Evolutionary conservation across 2,888 invertebrate species (phyloP).

Genomic region (Pammene aurita): DNA sequence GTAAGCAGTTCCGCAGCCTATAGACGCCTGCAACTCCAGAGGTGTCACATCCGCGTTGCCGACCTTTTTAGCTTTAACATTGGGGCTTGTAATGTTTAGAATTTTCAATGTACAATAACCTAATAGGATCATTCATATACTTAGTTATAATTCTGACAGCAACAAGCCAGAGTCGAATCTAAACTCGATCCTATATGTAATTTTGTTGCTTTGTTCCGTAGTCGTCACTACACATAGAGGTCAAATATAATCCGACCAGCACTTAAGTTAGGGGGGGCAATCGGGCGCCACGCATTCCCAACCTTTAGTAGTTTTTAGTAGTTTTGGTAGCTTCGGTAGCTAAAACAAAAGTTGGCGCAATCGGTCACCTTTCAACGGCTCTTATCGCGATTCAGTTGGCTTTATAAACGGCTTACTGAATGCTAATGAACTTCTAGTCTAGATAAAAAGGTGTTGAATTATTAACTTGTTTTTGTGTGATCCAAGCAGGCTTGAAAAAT

Average conservation of each 20-base stretch:
- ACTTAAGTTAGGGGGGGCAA: slow-evolving; percentile 81
- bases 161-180: neutral
- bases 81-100: too few relatives aligned
- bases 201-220: neutral
- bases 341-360: slow-evolving; percentile 61
- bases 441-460: slow-evolving; percentile 37
- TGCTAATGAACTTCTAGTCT: slow-evolving; percentile 43
- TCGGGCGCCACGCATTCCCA: slow-evolving; percentile 72
- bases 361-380: slow-evolving; percentile 48
- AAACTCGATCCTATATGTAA: neutral
- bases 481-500: neutral
- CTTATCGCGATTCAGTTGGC: slow-evolving; percentile 49
- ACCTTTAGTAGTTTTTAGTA: slow-evolving; percentile 71
- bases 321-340: slow-evolving; percentile 35
- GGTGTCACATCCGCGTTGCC: too few relatives aligned
- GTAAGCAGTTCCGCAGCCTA: too few relatives aligned
- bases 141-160: too few relatives aligned
- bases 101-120: too few relatives aligned
- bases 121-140: too few relatives aligned
- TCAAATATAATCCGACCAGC: slow-evolving; percentile 74
- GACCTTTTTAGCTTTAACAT: too few relatives aligned
- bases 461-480: neutral
- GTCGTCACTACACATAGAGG: slow-evolving; percentile 63
- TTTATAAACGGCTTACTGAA: slow-evolving; percentile 44
- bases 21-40: too few relatives aligned